Evolutionary conservation across 2,888 invertebrate genomes (phyloP), one percentile per base, ranked within the genome.

Genomic region (Aphrophora alni): DNA sequence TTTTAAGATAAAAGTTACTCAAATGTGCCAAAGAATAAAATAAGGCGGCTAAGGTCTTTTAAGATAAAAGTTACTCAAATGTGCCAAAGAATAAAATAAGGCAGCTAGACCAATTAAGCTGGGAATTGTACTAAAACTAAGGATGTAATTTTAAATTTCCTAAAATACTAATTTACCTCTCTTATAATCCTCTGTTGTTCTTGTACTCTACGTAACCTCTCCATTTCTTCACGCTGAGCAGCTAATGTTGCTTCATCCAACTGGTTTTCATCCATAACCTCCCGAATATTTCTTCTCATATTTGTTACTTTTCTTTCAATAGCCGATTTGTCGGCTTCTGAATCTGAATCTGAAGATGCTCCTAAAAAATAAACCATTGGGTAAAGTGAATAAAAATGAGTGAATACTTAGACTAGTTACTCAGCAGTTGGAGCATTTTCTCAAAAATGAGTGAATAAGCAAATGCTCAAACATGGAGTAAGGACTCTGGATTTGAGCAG

Each of bases 241-340:
- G 95, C 94, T 78, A 97, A 89, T 1, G 98, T 98, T 17, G 96
- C 95, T 83, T 96, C 96, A 87, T 98, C 98, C 83, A 98, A 89
- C 87, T 98, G 96, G 83, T 95, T 95, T 86, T 97, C 97, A 87
- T 96, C 95, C 93, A 98, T 94, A 10, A 98, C 97, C 89, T 98
- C 97, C 80, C 98, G 92, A 85, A 97, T 97, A 87, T 97, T 97
- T 82, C 95, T 92, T 68, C 97, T 90, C 87, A 96, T 91, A 88
- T 94, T 95, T 21, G 91, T 86, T 84, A 90, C 91, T 89, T 90
- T 85, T 25, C 77, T 71, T 78, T 85, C 86, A 70, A 83, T 82
- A 28, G 83, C 79, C 68, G 75, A 84, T 83, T 86, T 85, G n/a
- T 84, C 84, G 77, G 89, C 89, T 68, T 88, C 88, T 76, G 86